Evolutionary conservation across 1,140 invertebrate species (phyloP), one percentile per base, ranked within the genome.

Genomic region (Rhopalosiphum maidis): DNA sequence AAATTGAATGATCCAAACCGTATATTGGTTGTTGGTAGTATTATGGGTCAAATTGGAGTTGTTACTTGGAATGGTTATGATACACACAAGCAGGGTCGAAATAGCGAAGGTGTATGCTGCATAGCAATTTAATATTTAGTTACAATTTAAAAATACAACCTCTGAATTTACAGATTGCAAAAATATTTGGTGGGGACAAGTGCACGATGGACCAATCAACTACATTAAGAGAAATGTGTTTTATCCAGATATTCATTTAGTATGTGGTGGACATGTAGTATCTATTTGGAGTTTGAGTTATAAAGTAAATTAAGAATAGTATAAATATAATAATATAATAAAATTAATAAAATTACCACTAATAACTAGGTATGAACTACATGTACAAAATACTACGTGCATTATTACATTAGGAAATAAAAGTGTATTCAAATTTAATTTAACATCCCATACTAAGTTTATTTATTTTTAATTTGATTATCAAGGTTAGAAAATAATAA

Each of bases 251-350:
- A 86, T 93, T 51, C 91, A 93, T 86, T 43, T 93, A 35, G 77
- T 86, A 11, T 93, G 91, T 30, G 91, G 91, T 41, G 91, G 91
- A 51, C 82, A 93, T 37, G 25, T 93, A 7, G 82, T 93, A 21
- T 93, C 91, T 35, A 55, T 93, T 30, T 93, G 91, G 91, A 93
- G 82, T 93, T 43, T 93, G 25, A 86, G 55, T 54, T 93, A 93
- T 25, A 54, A 85, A 30, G 91, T 93, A 91, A 48, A 83, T 51
- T 18, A 83, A 46, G 21, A 90, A 43, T 51, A 51, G 2, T 88
- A 30, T 68, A 3, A n/a, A 6, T 68, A 15, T 4, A 11, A 60
- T 11, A 68, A 18, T n/a, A 60, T 30, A 60, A 15, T 60, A 30
- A 30, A 60, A 55, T 55, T 9, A 55, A 55, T 55, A 9, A 25